These are phyloP conservation scores for Agrotis puta DNA, from an alignment of 2,888 invertebrate species.

Conservation along the genomic window DNA sequence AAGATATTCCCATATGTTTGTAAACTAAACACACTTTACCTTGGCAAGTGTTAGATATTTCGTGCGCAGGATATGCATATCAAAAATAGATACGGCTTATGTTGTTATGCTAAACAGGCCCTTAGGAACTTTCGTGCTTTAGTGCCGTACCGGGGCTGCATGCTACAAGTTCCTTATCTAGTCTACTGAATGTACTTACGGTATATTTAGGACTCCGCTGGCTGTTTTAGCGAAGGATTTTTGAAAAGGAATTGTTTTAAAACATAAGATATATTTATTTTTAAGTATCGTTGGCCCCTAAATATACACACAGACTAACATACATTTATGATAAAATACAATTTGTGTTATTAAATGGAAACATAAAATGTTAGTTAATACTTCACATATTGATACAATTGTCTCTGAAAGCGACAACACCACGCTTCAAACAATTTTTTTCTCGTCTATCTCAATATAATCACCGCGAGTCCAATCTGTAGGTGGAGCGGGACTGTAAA, in stretches of 20 bases:
- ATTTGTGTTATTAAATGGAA: too few relatives aligned
- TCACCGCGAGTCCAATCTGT: too few relatives aligned
- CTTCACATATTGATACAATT: too few relatives aligned
- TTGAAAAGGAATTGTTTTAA: neutral
- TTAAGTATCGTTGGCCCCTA: too few relatives aligned
- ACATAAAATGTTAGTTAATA: too few relatives aligned
- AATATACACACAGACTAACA: too few relatives aligned
- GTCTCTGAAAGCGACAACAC: too few relatives aligned
- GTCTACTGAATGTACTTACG: constrained; percentile 44
- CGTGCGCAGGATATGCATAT: constrained; percentile 51
- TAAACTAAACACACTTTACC: neutral
- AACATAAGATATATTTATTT: too few relatives aligned
- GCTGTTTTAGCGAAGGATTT: constrained; percentile 12
- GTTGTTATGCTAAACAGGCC: constrained; percentile 53
- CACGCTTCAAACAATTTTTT: too few relatives aligned
- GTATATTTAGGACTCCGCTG: constrained; percentile 27
- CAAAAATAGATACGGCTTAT: constrained; percentile 51
- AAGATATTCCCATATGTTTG: neutral
- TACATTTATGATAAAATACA: too few relatives aligned
- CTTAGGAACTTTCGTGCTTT: constrained; percentile 47
- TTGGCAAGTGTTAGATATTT: constrained; percentile 23
- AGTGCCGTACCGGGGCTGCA: constrained; percentile 39
- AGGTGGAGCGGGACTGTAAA: too few relatives aligned
- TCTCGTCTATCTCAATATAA: too few relatives aligned
- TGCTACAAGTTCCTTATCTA: constrained; percentile 53